Base-by-base conservation (phyloP, 92 coral and sea anemone species). In the Phenganax marumi region DNA sequence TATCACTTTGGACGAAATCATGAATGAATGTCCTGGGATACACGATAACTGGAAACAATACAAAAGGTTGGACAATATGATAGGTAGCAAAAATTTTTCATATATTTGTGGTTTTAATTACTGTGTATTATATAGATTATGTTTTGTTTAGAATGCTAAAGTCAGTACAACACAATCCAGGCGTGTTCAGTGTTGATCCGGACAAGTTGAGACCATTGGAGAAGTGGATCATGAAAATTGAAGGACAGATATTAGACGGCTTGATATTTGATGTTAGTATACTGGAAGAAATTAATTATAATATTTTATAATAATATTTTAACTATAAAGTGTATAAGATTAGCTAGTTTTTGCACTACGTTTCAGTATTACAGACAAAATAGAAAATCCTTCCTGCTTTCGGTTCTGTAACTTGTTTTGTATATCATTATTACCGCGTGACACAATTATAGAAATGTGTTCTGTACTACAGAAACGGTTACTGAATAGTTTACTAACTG, bases 201-300 rank as follows among this genome's bases (percentile, higher is more conserved):
- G 93, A 86, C 71, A 95, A 95, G 72, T 90, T 92, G 48, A 87
- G 92, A 17, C 98, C 95, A 7, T 91, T 95, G 86, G 98, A 95
- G 81, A 95, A 92, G 84, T 85, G 93, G 70, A 73, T 95, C 71
- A 92, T 92, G 98, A 91, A 92, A 49, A 82, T 95, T 64, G 98
- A 95, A 84, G 98, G 98, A 6, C 98, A 95, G 80, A 91, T 95
- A 17, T 87, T 95, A 78, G 98, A 95, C 86, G 97, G 97, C 12
- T 97, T 95, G 53, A 95, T 95, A 75, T 85, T 92, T 78, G 73
- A 78, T 63, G 83, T 78, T 39, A 7, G 73, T 78, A 50, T 21
- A 66, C 63, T 13, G 17, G 63, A 19, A 56, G 63, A 56, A 19
- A 54, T 10, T 54, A 10, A 54, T 54, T 54, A 17, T 10, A 17